These are phyloP conservation scores for Ivindomyrus marchei DNA, from an alignment of 2,113 vertebrate species.

Conservation along the genomic window DNA sequence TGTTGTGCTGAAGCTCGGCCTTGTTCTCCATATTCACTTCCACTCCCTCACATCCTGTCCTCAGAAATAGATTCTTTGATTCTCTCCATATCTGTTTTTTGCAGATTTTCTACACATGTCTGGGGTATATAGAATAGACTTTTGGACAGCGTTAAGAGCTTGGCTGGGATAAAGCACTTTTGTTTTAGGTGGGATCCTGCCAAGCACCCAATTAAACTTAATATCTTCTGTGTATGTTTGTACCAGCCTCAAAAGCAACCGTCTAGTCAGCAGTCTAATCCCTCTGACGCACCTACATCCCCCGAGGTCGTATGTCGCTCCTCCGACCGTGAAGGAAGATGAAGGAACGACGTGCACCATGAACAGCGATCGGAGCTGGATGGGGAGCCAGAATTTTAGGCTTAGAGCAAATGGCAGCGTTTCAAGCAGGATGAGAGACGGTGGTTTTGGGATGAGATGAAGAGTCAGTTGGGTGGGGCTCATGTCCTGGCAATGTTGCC, in stretches of 20 bases:
- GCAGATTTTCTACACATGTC: not conserved
- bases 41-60: constrained; percentile 6
- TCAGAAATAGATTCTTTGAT: not conserved
- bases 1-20: not conserved
- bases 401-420: not conserved
- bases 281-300: not conserved
- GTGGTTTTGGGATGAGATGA: not conserved
- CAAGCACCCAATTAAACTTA: not conserved
- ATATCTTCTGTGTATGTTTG: not conserved
- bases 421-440: not conserved
- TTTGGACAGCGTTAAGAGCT: not conserved
- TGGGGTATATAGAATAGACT: not conserved
- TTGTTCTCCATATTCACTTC: not conserved
- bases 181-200: constrained; percentile 6
- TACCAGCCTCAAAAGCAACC: not conserved
- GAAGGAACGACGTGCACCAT: not conserved
- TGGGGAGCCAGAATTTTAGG: not conserved
- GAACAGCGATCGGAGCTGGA: not conserved
- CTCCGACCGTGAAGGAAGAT: not conserved
- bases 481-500: too few species aligned
- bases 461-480: not conserved
- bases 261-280: not conserved
- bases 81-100: not conserved
- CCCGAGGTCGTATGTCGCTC: not conserved
- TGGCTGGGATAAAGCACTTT: not conserved